Evolutionary conservation across 2,888 invertebrate genomes (phyloP).

Genomic region (Pristionchus japonicus): DNA sequence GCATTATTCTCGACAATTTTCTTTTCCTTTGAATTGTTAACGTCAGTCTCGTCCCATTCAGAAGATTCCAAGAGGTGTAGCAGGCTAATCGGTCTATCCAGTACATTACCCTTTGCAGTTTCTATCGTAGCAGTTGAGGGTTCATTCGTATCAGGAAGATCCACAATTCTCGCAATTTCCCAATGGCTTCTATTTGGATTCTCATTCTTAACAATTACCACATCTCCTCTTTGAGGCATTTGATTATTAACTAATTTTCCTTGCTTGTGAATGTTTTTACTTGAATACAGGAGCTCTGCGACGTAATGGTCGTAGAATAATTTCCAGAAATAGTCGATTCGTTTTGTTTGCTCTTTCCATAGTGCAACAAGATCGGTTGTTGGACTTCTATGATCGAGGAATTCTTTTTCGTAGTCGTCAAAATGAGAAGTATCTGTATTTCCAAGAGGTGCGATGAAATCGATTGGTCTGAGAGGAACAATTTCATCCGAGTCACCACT

Average conservation of each 20-base stretch:
- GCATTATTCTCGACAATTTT: too few species aligned
- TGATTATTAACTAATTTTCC: too few species aligned
- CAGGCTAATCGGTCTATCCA: neutral
- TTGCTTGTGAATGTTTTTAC: neutral
- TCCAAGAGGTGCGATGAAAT: neutral
- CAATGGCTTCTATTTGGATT: slow-evolving; percentile 29
- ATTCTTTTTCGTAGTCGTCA: neutral
- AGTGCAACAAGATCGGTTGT: neutral
- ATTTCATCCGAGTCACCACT: slow-evolving; percentile 36
- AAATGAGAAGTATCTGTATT: neutral
- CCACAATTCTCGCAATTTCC: neutral
- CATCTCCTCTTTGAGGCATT: neutral
- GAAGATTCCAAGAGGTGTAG: neutral
- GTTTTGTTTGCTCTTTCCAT: neutral
- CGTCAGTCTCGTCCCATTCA: neutral
- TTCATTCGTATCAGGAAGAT: neutral
- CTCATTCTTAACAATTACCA: slow-evolving; percentile 17
- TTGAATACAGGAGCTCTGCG: neutral
- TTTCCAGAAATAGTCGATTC: slow-evolving; percentile 33
- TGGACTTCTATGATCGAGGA: neutral
- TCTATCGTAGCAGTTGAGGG: neutral
- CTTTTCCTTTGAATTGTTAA: neutral
- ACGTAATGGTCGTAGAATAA: slow-evolving; percentile 32
- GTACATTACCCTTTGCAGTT: neutral
- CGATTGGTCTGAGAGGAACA: neutral